These are phyloP conservation scores for Pelobates cultripes DNA, from an alignment of 2,797 vertebrate genomes.

Conservation along the genomic window DNA sequence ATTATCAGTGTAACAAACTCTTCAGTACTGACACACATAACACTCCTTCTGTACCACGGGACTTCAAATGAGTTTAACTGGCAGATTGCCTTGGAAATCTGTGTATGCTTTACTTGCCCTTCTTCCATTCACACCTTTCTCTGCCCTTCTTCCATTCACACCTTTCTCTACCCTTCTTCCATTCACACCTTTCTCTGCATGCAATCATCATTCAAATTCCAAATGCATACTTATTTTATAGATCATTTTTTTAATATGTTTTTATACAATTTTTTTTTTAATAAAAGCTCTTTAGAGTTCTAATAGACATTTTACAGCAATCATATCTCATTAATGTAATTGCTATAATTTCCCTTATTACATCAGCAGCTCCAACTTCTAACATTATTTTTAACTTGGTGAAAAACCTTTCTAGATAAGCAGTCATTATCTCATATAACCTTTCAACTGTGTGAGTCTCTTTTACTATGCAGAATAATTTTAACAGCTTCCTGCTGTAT, in stretches of 20 bases:
- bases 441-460: background rate
- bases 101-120: no score
- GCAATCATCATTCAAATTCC: no score
- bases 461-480: background rate
- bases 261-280: background rate
- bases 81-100: no score
- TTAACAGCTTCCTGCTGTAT: background rate
- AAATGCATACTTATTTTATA: no score
- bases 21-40: no score
- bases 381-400: slow-evolving; percentile 4
- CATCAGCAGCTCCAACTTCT: background rate
- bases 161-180: no score
- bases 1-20: no score
- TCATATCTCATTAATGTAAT: slow-evolving; percentile 4
- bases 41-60: no score
- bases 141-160: no score
- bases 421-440: background rate
- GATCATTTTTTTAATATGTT: background rate
- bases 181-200: no score
- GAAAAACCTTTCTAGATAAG: slow-evolving; percentile 5
- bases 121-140: no score
- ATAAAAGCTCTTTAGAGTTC: background rate
- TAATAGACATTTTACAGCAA: slow-evolving; percentile 1
- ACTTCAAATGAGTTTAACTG: no score
- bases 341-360: background rate